A percentile compares a stretch with the other conserved stretches of the same genome.
Evolutionary conservation across 2,797 vertebrate species (phyloP).

Genomic region (Orestias chungarensis): DNA sequence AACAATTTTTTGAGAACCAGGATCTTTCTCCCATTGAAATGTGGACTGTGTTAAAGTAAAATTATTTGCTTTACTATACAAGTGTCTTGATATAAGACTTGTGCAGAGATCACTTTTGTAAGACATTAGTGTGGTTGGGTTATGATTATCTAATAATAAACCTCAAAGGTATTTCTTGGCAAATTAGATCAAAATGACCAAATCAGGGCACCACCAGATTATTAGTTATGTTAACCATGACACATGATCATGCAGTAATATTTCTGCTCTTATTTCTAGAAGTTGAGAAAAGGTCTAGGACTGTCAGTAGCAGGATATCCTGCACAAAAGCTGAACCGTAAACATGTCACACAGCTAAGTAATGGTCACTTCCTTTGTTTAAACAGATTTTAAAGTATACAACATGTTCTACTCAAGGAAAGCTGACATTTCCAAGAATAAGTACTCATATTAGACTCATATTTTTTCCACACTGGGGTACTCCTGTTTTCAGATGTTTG

Average conservation of each 20-base stretch:
- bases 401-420: not conserved
- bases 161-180: not conserved
- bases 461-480: not conserved
- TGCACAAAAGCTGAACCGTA: conserved; percentile 29
- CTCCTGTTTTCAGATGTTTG: conserved; percentile 17
- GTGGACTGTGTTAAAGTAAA: not conserved
- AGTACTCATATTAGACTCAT: not conserved
- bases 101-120: not conserved
- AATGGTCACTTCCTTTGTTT: conserved; percentile 33
- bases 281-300: not conserved
- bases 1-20: not conserved
- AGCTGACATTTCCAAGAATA: not conserved
- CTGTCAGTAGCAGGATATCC: conserved; percentile 10
- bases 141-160: not conserved
- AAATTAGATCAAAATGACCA: not conserved
- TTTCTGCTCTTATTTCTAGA: too few relatives aligned
- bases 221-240: too few relatives aligned
- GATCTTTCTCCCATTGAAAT: not conserved
- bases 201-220: not conserved
- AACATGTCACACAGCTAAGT: conserved; percentile 25
- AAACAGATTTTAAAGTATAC: conserved; percentile 4
- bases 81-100: not conserved
- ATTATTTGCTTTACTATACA: not conserved
- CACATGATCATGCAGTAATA: too few relatives aligned
- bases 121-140: not conserved